These are phyloP conservation scores for Ariopsis seemanni DNA, from an alignment of 2,113 vertebrate genomes.

Conservation along the genomic window DNA sequence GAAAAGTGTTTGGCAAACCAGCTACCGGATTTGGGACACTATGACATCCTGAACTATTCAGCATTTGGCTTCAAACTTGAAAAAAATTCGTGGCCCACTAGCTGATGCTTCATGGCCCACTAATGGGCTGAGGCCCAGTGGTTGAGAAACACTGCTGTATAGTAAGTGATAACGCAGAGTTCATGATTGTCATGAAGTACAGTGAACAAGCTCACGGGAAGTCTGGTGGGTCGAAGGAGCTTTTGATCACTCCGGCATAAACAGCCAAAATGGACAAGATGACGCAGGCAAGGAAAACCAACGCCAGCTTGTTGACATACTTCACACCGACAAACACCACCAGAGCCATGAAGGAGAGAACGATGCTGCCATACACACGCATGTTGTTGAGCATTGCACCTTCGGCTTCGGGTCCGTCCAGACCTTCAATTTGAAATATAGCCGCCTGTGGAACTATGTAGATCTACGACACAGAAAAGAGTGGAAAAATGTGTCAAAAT, in stretches of 20 bases:
- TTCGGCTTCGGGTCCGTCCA: conserved; percentile 82
- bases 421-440: conserved; percentile 91
- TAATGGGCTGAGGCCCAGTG: too few species aligned
- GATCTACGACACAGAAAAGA: conserved; percentile 72
- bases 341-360: conserved; percentile 89
- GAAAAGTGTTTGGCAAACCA: too few species aligned
- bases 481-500: neutral
- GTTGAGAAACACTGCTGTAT: too few species aligned
- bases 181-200: neutral
- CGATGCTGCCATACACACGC: conserved; percentile 93
- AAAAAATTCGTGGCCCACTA: too few species aligned
- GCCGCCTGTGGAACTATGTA: conserved; percentile 92
- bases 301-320: conserved; percentile 96
- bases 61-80: too few species aligned
- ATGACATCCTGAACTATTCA: too few species aligned
- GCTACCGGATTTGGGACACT: too few species aligned
- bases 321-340: conserved; percentile 97
- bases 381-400: conserved; percentile 93
- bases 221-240: conserved; percentile 86
- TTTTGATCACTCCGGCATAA: conserved; percentile 95
- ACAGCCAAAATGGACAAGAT: conserved; percentile 95
- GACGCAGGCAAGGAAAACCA: conserved; percentile 95
- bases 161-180: neutral
- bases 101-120: too few species aligned
- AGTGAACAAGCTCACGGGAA: conserved; percentile 85